Evolutionary conservation across 2,888 invertebrate species (phyloP).

Genomic region (Hesperia comma): DNA sequence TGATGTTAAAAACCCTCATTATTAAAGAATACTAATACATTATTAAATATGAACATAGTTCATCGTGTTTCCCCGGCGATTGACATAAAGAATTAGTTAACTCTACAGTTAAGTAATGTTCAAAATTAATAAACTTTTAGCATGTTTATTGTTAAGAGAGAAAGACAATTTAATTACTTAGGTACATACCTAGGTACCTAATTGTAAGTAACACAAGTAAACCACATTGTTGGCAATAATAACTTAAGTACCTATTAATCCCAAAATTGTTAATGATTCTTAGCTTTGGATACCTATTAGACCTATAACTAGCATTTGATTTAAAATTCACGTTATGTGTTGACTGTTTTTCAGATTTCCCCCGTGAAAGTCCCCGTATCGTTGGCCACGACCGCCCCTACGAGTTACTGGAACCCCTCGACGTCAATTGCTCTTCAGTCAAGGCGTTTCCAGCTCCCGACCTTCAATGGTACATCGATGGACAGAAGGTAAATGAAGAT

Average conservation of each 20-base stretch:
- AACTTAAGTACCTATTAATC: too few species aligned
- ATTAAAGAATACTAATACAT: too few species aligned
- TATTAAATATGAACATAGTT: conserved; percentile 2
- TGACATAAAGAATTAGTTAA: not conserved
- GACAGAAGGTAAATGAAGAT: conserved; percentile 59
- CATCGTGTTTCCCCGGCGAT: not conserved
- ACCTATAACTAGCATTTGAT: not conserved
- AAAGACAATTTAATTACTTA: too few species aligned
- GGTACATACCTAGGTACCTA: too few species aligned
- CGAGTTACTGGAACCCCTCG: conserved; percentile 59
- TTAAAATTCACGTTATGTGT: not conserved
- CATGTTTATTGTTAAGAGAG: not conserved
- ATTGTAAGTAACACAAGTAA: too few species aligned
- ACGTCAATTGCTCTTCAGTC: conserved; percentile 76
- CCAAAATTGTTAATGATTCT: too few species aligned
- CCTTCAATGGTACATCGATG: conserved; percentile 74
- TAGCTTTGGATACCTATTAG: too few species aligned
- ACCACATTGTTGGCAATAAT: too few species aligned
- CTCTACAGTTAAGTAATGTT: too few species aligned
- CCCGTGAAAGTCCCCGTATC: conserved; percentile 72
- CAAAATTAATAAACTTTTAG: too few species aligned
- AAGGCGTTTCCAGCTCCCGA: conserved; percentile 74
- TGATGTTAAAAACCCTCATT: conserved; percentile 28
- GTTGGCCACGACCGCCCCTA: conserved; percentile 69
- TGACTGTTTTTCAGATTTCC: conserved; percentile 63